Conservation (phyloP, 2,797 vertebrate species). For the Xiphorhynchus erythropygius region DNA sequence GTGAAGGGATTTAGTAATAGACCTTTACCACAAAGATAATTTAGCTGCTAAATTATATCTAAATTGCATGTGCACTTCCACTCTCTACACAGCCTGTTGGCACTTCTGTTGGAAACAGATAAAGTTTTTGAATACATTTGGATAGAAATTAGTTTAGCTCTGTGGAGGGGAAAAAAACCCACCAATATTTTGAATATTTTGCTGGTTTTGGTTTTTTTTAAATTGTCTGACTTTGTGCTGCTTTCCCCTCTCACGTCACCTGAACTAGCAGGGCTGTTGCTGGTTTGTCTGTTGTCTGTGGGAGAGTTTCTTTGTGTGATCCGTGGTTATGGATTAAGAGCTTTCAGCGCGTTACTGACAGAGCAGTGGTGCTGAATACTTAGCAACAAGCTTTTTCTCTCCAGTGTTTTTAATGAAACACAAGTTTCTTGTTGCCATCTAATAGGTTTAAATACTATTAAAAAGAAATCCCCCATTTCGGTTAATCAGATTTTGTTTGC, state of each 20-base stretch:
- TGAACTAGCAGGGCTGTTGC: neutral
- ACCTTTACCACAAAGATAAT: neutral
- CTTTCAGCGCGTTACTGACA: neutral
- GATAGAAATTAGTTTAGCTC: neutral
- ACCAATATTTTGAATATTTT: neutral
- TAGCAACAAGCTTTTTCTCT: slow-evolving; percentile 11
- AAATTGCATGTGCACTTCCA: neutral
- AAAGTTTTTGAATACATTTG: neutral
- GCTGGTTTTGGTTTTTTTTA: neutral
- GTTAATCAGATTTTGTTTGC: slow-evolving; percentile 55
- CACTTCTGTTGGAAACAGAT: slow-evolving; percentile 13
- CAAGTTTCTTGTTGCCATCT: slow-evolving; percentile 38
- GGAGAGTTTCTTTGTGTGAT: neutral
- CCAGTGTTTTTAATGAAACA: slow-evolving; percentile 31
- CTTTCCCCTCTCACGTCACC: neutral
- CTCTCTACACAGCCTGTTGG: neutral
- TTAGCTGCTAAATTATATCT: slow-evolving; percentile 18
- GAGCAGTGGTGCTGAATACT: neutral
- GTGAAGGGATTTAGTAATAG: neutral
- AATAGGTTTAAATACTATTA: slow-evolving; percentile 36
- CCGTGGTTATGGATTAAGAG: neutral
- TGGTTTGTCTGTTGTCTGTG: neutral
- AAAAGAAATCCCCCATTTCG: slow-evolving; percentile 33
- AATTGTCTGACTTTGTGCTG: neutral
- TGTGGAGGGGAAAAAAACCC: neutral